Evolutionary conservation across 2,888 invertebrate genomes (phyloP).

Genomic region (Perizoma affinitatum): DNA sequence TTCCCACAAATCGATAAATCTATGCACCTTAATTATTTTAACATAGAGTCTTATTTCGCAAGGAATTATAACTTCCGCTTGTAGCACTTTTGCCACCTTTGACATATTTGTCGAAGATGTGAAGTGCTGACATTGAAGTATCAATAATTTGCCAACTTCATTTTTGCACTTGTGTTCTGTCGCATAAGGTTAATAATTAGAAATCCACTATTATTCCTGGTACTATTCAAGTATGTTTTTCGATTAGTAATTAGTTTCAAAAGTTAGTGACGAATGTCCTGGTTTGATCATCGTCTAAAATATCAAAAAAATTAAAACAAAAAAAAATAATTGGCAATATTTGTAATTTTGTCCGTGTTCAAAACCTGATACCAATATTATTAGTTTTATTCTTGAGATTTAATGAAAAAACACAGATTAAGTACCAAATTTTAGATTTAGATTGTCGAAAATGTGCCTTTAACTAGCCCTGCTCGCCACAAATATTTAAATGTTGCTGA

Average conservation of each 20-base stretch:
- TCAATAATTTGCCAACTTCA: constrained; percentile 22
- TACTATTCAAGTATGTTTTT: constrained; percentile 25
- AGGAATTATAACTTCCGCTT: constrained; percentile 41
- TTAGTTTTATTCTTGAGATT: no score
- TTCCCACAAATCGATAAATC: constrained; percentile 31
- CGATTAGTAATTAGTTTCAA: constrained; percentile 29
- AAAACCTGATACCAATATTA: not conserved
- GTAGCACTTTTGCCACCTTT: constrained; percentile 46
- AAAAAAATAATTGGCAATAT: not conserved
- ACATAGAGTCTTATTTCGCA: constrained; percentile 36
- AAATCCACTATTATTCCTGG: not conserved
- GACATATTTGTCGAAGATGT: constrained; percentile 49
- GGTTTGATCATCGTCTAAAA: constrained; percentile 28
- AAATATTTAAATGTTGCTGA: no score
- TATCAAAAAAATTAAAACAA: no score
- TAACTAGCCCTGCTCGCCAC: no score
- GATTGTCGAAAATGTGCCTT: no score
- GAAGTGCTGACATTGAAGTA: constrained; percentile 52
- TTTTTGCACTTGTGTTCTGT: constrained; percentile 13
- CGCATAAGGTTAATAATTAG: constrained; percentile 8
- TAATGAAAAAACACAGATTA: no score
- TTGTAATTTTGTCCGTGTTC: not conserved
- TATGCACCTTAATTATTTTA: constrained; percentile 7
- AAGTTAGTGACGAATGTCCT: constrained; percentile 30
- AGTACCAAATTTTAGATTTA: no score